A percentile compares a stretch with the other conserved stretches of the same genome.
phyloP scores from a whole-genome alignment of 2,113 vertebrate genomes.

The Psophia crepitans region DNA sequence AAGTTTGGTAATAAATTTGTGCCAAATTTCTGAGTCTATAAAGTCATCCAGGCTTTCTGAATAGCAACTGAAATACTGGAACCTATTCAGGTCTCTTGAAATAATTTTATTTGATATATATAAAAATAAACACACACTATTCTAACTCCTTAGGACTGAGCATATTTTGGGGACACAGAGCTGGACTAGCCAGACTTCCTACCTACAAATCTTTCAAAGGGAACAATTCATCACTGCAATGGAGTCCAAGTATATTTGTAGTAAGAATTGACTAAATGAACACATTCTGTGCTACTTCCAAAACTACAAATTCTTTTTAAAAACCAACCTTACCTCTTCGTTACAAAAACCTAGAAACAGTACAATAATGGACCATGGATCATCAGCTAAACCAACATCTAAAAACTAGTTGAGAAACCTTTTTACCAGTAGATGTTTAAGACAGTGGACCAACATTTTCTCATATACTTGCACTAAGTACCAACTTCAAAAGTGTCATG shows the following conservation, averaged over 20 bases:
- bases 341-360: neutral
- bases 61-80: neutral
- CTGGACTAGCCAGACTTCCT: neutral
- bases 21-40: neutral
- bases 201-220: neutral
- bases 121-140: neutral
- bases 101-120: neutral
- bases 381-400: neutral
- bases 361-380: neutral
- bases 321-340: neutral
- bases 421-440: neutral
- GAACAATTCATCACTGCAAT: fast-evolving
- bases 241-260: neutral
- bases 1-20: neutral
- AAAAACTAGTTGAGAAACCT: neutral
- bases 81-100: neutral
- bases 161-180: neutral
- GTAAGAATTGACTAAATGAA: neutral
- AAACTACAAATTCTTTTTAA: neutral
- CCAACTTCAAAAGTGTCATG: neutral
- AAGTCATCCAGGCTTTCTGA: neutral
- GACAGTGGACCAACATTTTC: neutral
- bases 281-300: neutral
- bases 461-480: neutral
- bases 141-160: neutral